Conservation (phyloP, 2,113 vertebrate genomes). For the Dryoscopus gambensis region DNA sequence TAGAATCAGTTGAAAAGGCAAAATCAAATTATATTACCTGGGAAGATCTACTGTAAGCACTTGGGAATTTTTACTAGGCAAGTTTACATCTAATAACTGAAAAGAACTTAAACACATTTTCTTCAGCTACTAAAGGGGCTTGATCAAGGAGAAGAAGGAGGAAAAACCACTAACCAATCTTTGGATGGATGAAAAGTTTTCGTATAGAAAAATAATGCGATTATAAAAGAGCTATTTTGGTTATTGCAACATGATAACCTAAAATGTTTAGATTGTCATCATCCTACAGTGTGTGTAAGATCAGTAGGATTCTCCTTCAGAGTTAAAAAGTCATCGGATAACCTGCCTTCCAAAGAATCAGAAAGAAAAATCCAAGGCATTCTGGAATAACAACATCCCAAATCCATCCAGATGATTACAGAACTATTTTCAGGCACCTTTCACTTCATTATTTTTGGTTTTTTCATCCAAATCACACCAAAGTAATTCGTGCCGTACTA, state of each 20-base stretch:
- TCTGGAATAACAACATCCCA: neutral
- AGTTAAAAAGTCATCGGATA: neutral
- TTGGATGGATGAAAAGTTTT: neutral
- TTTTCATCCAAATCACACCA: neutral
- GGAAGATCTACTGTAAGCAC: neutral
- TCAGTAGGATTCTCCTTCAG: neutral
- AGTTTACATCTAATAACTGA: neutral
- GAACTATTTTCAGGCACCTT: neutral
- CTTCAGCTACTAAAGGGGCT: neutral
- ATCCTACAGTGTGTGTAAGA: neutral
- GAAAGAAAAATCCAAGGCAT: rapidly evolving
- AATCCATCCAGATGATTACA: neutral
- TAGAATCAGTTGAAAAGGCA: neutral
- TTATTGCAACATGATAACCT: neutral
- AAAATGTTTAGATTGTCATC: neutral
- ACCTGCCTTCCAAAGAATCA: neutral
- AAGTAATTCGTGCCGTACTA: neutral
- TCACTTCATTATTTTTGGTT: neutral
- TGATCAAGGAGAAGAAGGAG: neutral
- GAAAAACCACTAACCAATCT: neutral
- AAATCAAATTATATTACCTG: neutral
- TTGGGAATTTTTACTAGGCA: neutral
- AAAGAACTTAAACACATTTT: neutral
- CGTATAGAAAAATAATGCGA: neutral
- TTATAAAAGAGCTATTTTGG: neutral